These are phyloP conservation scores for Dicerorhinus sumatrensis DNA, from an alignment of 2,113 vertebrate species.

Conservation along the genomic window DNA sequence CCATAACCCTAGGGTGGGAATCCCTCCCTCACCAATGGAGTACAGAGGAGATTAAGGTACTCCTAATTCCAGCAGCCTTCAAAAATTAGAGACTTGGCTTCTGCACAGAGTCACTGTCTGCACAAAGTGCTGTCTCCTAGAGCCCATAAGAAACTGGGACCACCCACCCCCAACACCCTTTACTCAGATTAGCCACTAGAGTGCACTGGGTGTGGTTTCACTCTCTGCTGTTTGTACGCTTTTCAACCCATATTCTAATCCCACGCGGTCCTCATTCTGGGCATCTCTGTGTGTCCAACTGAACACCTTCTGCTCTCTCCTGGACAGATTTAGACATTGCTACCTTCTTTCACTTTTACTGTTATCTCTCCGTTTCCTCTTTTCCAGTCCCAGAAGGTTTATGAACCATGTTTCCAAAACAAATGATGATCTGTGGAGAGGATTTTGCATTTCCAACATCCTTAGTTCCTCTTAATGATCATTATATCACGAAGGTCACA, in stretches of 20 bases:
- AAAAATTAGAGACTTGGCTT: conserved; percentile 3
- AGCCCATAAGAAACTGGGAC: background rate
- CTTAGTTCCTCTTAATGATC: background rate
- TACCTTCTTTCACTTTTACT: background rate
- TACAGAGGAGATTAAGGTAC: background rate
- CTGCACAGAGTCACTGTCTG: background rate
- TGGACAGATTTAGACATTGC: background rate
- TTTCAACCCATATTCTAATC: background rate
- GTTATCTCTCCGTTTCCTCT: background rate
- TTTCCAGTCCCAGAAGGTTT: background rate
- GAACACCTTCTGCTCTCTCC: background rate
- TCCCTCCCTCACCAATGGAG: background rate
- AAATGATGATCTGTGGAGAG: background rate
- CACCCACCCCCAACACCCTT: too few species aligned
- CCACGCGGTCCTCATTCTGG: background rate
- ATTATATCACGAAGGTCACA: background rate
- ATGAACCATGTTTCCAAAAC: background rate
- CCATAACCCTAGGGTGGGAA: background rate
- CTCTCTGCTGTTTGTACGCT: background rate
- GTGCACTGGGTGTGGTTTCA: background rate
- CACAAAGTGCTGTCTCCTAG: background rate
- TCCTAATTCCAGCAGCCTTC: background rate
- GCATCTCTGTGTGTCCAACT: background rate
- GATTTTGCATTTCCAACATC: background rate
- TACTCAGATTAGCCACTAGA: background rate